A percentile compares a stretch with the other conserved stretches of the same genome.
These are phyloP conservation scores for Nemotelus pantherinus DNA, from an alignment of 2,888 invertebrate genomes.

Conservation along the genomic window DNA sequence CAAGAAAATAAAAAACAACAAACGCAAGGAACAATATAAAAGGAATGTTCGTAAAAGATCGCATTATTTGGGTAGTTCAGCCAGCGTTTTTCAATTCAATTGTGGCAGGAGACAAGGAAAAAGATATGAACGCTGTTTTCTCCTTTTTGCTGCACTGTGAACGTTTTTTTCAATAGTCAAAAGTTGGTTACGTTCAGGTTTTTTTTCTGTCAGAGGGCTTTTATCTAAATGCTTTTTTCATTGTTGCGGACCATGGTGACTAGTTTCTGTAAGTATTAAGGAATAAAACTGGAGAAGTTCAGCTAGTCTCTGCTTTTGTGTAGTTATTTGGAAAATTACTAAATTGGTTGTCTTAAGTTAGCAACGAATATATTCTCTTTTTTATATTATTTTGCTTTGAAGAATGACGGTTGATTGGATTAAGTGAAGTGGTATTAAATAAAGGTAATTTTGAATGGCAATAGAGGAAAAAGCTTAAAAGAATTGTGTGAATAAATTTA, in stretches of 20 bases:
- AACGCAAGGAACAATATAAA: neutral
- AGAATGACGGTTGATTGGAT: too few relatives aligned
- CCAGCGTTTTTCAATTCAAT: neutral
- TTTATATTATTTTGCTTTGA: too few relatives aligned
- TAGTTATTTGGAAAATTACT: neutral
- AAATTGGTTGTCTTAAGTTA: too few relatives aligned
- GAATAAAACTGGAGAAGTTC: neutral
- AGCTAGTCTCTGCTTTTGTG: neutral
- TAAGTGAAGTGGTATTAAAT: too few relatives aligned
- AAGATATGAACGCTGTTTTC: neutral
- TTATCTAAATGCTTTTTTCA: neutral
- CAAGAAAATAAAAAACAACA: too few relatives aligned
- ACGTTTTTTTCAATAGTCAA: neutral
- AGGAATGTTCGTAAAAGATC: neutral
- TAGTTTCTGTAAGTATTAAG: neutral
- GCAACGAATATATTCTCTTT: too few relatives aligned
- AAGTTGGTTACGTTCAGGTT: neutral
- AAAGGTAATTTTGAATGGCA: too few relatives aligned
- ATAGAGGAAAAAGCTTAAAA: too few relatives aligned
- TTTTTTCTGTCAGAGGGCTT: neutral
- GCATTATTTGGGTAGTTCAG: slow-evolving; percentile 9
- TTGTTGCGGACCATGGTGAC: neutral
- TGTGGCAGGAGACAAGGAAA: neutral
- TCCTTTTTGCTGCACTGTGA: too few relatives aligned
- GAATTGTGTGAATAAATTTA: too few relatives aligned